These are phyloP conservation scores for Sarcophaga rosellei DNA, from an alignment of 2,888 invertebrate species.

Conservation along the genomic window DNA sequence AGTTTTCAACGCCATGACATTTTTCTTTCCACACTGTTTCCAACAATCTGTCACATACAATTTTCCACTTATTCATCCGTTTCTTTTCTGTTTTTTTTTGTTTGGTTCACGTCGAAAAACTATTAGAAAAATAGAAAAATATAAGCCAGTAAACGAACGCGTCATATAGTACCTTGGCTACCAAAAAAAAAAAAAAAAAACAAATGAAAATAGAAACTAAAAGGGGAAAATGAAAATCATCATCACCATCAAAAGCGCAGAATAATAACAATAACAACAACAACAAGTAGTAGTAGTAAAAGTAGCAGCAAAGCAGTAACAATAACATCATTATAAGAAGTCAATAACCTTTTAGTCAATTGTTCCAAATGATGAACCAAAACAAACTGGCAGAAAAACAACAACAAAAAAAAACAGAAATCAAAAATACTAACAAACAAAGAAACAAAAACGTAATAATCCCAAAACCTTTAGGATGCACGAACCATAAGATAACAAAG, in stretches of 20 bases:
- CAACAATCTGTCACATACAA: conserved; percentile 46
- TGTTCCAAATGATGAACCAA: conserved; percentile 54
- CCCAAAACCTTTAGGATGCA: conserved; percentile 55
- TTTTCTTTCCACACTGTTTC: neutral
- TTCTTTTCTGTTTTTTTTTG: neutral
- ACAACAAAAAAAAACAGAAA: conserved; percentile 13
- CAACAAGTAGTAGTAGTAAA: neutral
- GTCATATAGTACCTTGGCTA: neutral
- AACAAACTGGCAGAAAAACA: neutral
- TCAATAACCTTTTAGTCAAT: conserved; percentile 63
- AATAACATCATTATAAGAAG: conserved; percentile 67
- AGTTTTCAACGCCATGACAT: conserved; percentile 10
- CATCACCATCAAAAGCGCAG: conserved; percentile 41
- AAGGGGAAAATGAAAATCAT: conserved; percentile 32
- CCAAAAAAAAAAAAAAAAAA: conserved; percentile 29
- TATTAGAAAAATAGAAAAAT: conserved; percentile 1
- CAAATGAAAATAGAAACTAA: neutral
- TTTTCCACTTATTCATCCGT: conserved; percentile 37
- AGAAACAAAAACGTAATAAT: conserved; percentile 38
- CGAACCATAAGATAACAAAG: conserved; percentile 50
- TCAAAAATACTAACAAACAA: conserved; percentile 15
- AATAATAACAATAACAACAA: neutral
- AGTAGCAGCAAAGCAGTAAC: conserved; percentile 43
- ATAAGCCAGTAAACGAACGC: conserved; percentile 17
- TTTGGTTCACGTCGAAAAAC: neutral